Evolutionary conservation across 2,113 vertebrate genomes (phyloP), one percentile per base, ranked within the genome.

Genomic region (Harpagus bidentatus): DNA sequence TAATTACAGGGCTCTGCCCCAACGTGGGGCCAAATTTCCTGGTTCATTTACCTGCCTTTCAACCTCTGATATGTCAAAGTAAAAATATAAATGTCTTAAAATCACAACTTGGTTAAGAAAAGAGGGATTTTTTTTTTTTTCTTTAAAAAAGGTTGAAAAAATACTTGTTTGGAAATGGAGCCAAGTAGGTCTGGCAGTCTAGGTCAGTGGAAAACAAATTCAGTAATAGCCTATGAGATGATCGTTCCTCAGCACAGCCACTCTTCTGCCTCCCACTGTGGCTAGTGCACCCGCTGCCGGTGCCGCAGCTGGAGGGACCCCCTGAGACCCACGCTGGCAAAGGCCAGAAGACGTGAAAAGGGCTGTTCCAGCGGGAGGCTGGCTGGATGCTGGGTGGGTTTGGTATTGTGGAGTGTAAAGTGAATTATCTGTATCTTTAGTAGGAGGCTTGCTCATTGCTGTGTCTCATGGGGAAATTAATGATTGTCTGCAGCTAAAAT

Each of bases 191-290:
- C 55, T 90, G 62, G 80, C 3, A 20, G 36, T 52, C 22, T 66
- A 3, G 86, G 67, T 73, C 73, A 95, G 29, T 59, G 42, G 76
- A 90, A 94, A 92, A 81, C 21, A 62, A 96, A 92, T 72, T 73
- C 70, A 71, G 58, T 52, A 53, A 53, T 66, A 93, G 62, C 9
- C 42, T 52, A 50, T 48, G 77, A 58, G 76, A 29, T 67, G 59
- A 47, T 20, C 6, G 12, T 62, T 84, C 17, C 52, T 43, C 20
- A 45, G 45, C 67, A 50, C 71, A 65, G 62, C 15, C 52, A 76
- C 23, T 20, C 6, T 63, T 89, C 40, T 85, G 52, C 63, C 53
- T 92, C 45, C 66, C 38, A 42, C 56, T 1, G 2, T 56, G 76
- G 50, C 40, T 81, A 53, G 70, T 61, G 71, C 36, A 66, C 16